These are phyloP conservation scores for Frieseomelitta varia DNA, from an alignment of 1,140 invertebrate genomes.

Conservation along the genomic window DNA sequence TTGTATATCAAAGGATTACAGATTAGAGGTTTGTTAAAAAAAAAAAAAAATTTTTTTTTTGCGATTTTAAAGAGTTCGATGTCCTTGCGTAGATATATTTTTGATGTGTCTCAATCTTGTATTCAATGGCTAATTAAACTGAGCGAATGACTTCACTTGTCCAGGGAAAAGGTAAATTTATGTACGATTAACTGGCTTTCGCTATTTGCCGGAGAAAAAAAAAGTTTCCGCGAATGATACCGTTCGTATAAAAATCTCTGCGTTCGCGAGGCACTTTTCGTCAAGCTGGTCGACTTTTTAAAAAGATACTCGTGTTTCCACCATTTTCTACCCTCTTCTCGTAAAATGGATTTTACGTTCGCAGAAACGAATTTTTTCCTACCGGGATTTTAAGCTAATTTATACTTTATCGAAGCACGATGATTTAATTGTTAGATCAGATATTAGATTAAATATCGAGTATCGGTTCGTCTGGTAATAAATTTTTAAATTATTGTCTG, in stretches of 20 bases:
- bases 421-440: no score
- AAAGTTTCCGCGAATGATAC: constrained; percentile 13
- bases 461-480: not conserved
- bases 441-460: not conserved
- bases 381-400: not conserved
- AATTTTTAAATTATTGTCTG: not conserved
- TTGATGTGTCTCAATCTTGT: constrained; percentile 11
- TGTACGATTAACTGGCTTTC: not conserved
- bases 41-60: not conserved
- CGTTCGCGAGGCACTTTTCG: constrained; percentile 2
- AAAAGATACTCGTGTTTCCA: constrained; percentile 12
- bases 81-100: constrained; percentile 20
- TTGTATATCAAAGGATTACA: not conserved
- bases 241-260: constrained; percentile 28
- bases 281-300: constrained; percentile 6
- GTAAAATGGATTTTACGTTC: not conserved
- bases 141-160: constrained; percentile 18
- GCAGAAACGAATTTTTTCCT: not conserved
- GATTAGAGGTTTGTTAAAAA: not conserved
- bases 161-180: constrained; percentile 16
- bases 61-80: not conserved
- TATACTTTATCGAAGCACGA: not conserved
- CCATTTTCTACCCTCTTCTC: not conserved
- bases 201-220: constrained; percentile 29
- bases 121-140: constrained; percentile 44